Base-by-base conservation (phyloP, 2,797 vertebrate species). In the Benthosema pterotum region DNA sequence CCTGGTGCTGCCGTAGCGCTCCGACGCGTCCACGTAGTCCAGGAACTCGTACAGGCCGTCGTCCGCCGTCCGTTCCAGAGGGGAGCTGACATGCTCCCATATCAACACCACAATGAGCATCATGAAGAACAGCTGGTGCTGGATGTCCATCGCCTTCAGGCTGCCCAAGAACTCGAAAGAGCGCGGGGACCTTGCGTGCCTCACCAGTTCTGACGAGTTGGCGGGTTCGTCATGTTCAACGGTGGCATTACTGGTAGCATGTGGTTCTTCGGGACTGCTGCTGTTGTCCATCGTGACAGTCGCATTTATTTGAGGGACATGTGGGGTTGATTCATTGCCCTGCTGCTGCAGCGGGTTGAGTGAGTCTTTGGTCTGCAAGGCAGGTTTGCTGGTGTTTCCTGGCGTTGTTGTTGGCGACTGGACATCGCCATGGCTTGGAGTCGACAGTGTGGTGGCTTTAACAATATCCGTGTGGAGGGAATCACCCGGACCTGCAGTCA, bases 31-130 rank as follows among this genome's bases (percentile, higher is more conserved):
- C 0, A 95, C 93, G 0, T 91, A 95, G 79, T 97, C 96, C 0
- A 98, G 86, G 53, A 96, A 96, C 42, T 98, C 96, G 0, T 93
- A 95, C 11, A 97, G 80, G 4, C 92, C 93, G 22, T 98, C 95
- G 0, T 96, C 94, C 0, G 88, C 91, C 0, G 87, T 89, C 93
- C 92, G 88, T 14, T 92, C 91, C 5, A 96, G 60, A 4, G 94
- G 94, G 0, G 93, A 80, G 0, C 91, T 70, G 18, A 84, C 32
- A 11, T 81, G 65, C 76, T 94, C 94, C 95, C 95, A 97, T 47
- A 94, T 22, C 0, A 85, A 79, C 5, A 95, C 18, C 0, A 73
- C 64, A 6, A 91, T 84, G 59, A 97, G 83, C 0, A 90, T 71
- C 72, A 95, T 65, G 63, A 95, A 83, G 76, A 97, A 95, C 62